phyloP scores from a whole-genome alignment of 2,797 vertebrate species.

The Crenichthys baileyi region DNA sequence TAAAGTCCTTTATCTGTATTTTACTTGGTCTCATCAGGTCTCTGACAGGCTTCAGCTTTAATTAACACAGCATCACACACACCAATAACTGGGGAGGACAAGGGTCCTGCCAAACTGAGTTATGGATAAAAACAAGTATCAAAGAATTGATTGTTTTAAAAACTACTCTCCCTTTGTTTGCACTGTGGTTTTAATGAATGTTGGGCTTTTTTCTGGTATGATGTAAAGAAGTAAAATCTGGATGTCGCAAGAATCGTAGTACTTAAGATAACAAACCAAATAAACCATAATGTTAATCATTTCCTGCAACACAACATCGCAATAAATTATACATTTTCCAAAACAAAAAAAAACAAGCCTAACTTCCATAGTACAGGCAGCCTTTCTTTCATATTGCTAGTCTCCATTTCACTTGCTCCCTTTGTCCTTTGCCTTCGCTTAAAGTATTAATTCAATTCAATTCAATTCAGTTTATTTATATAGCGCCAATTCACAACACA shows the following conservation, averaged over 20 bases:
- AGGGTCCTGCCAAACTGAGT: conserved; percentile 9
- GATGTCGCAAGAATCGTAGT: background rate
- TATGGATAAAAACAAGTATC: background rate
- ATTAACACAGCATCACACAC: conserved; percentile 33
- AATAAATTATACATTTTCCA: background rate
- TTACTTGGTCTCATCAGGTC: conserved; percentile 50
- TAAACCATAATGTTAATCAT: background rate
- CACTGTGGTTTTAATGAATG: conserved; percentile 12
- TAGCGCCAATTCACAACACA: no score
- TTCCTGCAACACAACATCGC: background rate
- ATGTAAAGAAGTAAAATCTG: conserved; percentile 5
- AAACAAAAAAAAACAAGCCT: background rate
- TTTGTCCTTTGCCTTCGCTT: conserved; percentile 37
- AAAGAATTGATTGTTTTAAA: background rate
- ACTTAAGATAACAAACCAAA: conserved; percentile 1
- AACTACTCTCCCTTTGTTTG: conserved; percentile 21
- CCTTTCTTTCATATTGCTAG: background rate
- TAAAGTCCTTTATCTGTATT: conserved; percentile 48
- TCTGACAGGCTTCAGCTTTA: conserved; percentile 8
- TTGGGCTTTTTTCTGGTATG: conserved; percentile 2
- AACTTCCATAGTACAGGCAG: background rate
- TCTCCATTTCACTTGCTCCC: background rate
- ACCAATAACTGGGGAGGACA: conserved; percentile 33
- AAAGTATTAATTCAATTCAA: no score
- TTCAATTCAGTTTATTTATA: no score